Evolutionary conservation across 2,797 vertebrate species (phyloP), one percentile per base, ranked within the genome.

Genomic region (Leptodactylus fallax): DNA sequence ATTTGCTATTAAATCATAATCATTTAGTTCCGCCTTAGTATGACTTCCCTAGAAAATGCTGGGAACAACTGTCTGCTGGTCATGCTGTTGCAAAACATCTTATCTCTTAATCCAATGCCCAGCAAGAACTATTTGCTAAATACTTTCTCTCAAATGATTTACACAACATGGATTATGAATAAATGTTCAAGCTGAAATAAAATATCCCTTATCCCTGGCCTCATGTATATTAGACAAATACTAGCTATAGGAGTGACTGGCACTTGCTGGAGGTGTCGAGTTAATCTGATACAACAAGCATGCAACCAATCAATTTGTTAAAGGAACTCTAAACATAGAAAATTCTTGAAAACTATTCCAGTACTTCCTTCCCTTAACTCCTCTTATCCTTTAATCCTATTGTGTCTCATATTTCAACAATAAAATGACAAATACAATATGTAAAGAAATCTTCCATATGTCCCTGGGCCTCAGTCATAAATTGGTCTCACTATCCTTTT

Each of bases 1-100:
- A 12, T 49, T 63, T 85, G 16, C 23, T 80, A 23, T 12, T 56
- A 27, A 85, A 23, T 77, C 27, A 19, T 72, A 17, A 19, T 76
- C 53, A 47, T 72, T 61, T 16, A 47, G 56, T 85, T 76, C 56
- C 83, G 49, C 53, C 36, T 84, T 23, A 83, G 36, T 27, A 19
- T 81, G 60, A 81, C n/a, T 53, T 76, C 13, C 6, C 49, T 51
- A 60, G 45, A 27, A 83, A 67, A 53, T 69, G 53, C 53, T 72
- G 67, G 81, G 21, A 16, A 27, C 69, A 27, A 58, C 17, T 7
- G 17, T 55, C 21, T 76, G 56, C 17, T 74, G 23, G 27, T 55
- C 27, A 49, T 67, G 9, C 8, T 83, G 53, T 72, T 83, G 65
- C 65, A 72, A 71, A 21, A 67, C 3, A 67, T 85, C 14, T 25